Evolutionary conservation across 2,797 vertebrate genomes (phyloP).

Genomic region (Mormyrops boulengeri): DNA sequence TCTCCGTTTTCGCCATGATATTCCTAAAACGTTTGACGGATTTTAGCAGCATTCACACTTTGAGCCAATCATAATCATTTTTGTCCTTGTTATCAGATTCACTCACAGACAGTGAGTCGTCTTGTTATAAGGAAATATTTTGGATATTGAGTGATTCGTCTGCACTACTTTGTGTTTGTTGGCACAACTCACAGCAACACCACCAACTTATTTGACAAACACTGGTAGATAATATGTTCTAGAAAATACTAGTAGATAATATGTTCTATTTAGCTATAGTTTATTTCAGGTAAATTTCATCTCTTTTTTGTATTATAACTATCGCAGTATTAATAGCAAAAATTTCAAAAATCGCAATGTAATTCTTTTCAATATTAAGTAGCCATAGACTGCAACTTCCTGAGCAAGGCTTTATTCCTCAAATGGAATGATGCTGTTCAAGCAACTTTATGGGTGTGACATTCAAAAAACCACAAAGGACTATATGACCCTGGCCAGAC

Average conservation of each 20-base stretch:
- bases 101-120: neutral
- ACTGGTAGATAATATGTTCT: neutral
- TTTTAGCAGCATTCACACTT: neutral
- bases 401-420: neutral
- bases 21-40: too few relatives aligned
- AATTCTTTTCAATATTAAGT: too few relatives aligned
- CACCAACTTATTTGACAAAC: neutral
- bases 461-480: neutral
- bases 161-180: neutral
- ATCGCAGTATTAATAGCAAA: neutral
- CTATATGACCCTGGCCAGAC: neutral
- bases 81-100: neutral
- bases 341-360: too few relatives aligned
- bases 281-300: neutral
- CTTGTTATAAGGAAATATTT: neutral
- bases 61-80: neutral
- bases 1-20: too few relatives aligned
- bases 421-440: neutral
- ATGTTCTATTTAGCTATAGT: neutral
- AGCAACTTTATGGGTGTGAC: neutral
- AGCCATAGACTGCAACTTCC: neutral
- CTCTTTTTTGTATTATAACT: neutral
- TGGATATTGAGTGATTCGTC: neutral
- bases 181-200: neutral
- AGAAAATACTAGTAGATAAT: neutral